A percentile compares a stretch with the other conserved stretches of the same genome.
Conservation (phyloP, 2,888 invertebrate species). For the Campoplex nolae region DNA sequence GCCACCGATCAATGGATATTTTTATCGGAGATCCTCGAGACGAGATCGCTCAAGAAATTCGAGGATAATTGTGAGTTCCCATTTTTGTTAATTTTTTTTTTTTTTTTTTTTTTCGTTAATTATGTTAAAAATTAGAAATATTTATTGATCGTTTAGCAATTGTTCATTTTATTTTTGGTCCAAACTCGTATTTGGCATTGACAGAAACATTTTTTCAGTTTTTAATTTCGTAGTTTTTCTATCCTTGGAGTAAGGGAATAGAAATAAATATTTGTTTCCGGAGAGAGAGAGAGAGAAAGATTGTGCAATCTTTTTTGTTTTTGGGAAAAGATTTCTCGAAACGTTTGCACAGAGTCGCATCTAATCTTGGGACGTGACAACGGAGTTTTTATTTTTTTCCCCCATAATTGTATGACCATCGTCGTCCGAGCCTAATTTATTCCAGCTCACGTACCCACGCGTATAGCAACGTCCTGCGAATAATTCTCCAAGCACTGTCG, state of each 20-base stretch:
- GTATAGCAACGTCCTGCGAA: conserved; percentile 12
- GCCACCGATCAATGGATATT: background rate
- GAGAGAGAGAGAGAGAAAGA: too few species aligned
- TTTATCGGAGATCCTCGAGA: background rate
- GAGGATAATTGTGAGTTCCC: conserved; percentile 2
- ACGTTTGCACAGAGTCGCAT: background rate
- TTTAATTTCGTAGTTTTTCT: too few species aligned
- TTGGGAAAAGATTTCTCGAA: background rate
- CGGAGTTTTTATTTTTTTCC: background rate
- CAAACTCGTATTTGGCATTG: too few species aligned
- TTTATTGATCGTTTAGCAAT: background rate
- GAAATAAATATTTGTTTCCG: too few species aligned
- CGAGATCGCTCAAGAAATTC: background rate
- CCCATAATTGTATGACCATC: background rate
- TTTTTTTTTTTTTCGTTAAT: background rate
- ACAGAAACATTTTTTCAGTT: too few species aligned
- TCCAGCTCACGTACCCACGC: conserved; percentile 17
- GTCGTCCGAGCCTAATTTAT: conserved; percentile 1
- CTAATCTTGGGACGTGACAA: background rate
- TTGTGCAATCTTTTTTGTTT: too few species aligned
- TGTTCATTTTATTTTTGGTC: too few species aligned
- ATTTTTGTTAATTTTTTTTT: background rate
- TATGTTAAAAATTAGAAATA: background rate
- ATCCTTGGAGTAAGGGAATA: too few species aligned
- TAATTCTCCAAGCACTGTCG: background rate